Percentiles rank a stretch among this genome's conserved stretches.
These are phyloP conservation scores for Lepus americanus DNA, from an alignment of 2,113 vertebrate species.

Conservation along the genomic window DNA sequence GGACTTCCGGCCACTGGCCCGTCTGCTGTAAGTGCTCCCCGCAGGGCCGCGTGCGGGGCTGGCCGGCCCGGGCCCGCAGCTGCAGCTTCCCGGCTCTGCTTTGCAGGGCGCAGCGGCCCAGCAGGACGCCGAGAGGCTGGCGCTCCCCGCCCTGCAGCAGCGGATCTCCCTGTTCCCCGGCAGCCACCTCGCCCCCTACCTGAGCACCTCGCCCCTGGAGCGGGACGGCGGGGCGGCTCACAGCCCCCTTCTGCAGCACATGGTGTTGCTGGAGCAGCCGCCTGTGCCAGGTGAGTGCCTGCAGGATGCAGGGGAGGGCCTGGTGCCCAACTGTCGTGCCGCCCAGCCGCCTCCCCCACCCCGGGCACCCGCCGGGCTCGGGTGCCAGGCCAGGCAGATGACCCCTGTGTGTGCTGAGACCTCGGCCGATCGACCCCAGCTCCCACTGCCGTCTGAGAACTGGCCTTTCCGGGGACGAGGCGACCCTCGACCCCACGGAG, in stretches of 20 bases:
- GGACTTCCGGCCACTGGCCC: conserved; percentile 96
- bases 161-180: conserved; percentile 93
- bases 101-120: conserved; percentile 91
- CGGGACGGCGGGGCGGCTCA: conserved; percentile 91
- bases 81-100: fast-evolving
- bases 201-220: conserved; percentile 92
- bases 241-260: conserved; percentile 96
- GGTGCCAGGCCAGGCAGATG: too few species aligned
- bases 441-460: too few species aligned
- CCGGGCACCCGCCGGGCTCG: too few species aligned
- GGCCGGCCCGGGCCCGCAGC: fast-evolving
- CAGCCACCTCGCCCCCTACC: conserved; percentile 95
- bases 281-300: conserved; percentile 92
- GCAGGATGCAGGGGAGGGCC: too few species aligned
- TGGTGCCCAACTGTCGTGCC: too few species aligned
- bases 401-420: too few species aligned
- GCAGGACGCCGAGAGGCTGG: conserved; percentile 92
- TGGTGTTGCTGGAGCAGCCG: conserved; percentile 96
- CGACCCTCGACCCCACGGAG: too few species aligned
- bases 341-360: too few species aligned
- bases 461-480: too few species aligned
- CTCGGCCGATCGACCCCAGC: too few species aligned
- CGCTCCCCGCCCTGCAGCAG: conserved; percentile 92
- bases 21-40: conserved; percentile 90
- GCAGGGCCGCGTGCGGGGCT: fast-evolving